These are phyloP conservation scores for Patella depressa DNA, from an alignment of 2,888 invertebrate genomes.

Conservation along the genomic window DNA sequence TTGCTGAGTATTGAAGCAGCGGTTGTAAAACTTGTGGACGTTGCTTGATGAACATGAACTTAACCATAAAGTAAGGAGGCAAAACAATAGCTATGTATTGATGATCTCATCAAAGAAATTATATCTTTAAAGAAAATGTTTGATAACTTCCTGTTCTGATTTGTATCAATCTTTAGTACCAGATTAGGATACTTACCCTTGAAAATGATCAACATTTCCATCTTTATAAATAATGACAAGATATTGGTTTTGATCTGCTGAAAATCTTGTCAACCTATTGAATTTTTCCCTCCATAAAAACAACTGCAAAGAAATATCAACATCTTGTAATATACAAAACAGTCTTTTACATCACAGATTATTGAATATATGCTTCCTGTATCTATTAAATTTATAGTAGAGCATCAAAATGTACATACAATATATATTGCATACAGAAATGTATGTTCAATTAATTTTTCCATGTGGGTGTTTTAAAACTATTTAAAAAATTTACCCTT, in stretches of 20 bases:
- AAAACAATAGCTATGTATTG: too few relatives aligned
- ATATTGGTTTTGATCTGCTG: constrained; percentile 65
- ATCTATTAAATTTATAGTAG: background rate
- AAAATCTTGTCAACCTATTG: constrained; percentile 41
- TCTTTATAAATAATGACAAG: constrained; percentile 56
- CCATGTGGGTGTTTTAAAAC: background rate
- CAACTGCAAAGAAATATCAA: constrained; percentile 45
- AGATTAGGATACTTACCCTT: constrained; percentile 51
- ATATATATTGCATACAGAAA: background rate
- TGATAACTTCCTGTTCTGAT: too few relatives aligned
- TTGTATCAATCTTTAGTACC: too few relatives aligned
- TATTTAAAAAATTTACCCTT: constrained; percentile 44
- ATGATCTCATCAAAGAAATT: too few relatives aligned
- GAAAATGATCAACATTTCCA: constrained; percentile 59
- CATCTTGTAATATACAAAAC: background rate
- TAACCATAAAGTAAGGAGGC: too few relatives aligned
- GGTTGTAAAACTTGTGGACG: too few relatives aligned
- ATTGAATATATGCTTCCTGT: too few relatives aligned
- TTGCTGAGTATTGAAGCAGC: too few relatives aligned
- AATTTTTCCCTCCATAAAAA: constrained; percentile 62
- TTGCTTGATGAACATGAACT: too few relatives aligned
- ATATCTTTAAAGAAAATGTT: too few relatives aligned
- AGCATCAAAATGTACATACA: background rate
- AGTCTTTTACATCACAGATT: too few relatives aligned
- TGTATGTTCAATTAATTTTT: background rate